Base-by-base conservation (phyloP, 2,888 invertebrate genomes). In the Caenorhabditis doughertyi region DNA sequence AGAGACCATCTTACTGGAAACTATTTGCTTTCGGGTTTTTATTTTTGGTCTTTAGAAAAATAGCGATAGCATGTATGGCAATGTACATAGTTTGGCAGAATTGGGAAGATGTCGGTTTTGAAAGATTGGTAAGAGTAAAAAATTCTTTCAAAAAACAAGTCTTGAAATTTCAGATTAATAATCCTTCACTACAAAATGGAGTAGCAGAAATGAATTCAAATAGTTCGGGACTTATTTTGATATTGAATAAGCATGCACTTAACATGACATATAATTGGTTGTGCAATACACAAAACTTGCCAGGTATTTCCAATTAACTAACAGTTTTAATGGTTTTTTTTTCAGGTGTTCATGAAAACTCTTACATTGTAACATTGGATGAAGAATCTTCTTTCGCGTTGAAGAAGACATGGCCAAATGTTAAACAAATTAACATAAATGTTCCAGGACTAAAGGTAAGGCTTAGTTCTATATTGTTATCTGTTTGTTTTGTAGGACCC, bases 231-330 rank as follows among this genome's bases (percentile, higher is more conserved):
- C 64, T 89, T 21, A 83, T 91, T 18, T 64, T 91, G 4, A 88
- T 91, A 47, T 83, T 90, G 16, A 91, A 91, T 65, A 79, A 84
- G 47, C 88, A 91, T 73, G 90, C 90, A 8, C 68, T 90, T 8
- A 89, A 91, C 55, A 91, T 91, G 91, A 91, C 91, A 0, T 76
- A 85, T 27, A 91, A 91, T 60, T 91, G 90, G 90, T 67, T 91
- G 23, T 91, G 91, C 67, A 91, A 90, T 76, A 91, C 90, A 3
- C 55, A 79, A 32, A 47, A 65, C 23, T 13, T 72, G 16, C 25
- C 65, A 44, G 65, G 62, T 72, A 32, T 47, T 7, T 8, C 7
- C 2, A 16, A 16, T 25, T 29, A 13, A 25, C 13, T 4, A 39
- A 60, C 23, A 60, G 11, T 27, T 21, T 53, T 29, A 23, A 39